A percentile compares a stretch with the other conserved stretches of the same genome.
Conservation (phyloP, 37 sponge, comb jelly and placozoan species). For the Geodia barretti region DNA sequence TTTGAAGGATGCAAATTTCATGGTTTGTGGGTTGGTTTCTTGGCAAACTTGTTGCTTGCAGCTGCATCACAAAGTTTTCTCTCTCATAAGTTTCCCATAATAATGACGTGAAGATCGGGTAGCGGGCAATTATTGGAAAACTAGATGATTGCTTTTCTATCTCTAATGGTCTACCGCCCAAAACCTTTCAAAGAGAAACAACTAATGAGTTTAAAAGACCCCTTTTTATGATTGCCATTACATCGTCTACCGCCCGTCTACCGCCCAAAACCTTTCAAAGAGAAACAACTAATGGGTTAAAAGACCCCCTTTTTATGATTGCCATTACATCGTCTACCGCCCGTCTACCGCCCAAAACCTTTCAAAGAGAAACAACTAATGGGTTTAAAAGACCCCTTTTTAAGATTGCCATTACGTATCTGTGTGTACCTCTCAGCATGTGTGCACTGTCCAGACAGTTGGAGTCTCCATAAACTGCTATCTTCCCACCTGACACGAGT, state of each 20-base stretch:
- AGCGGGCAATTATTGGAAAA: too few species aligned
- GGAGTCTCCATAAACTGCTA: conserved; percentile 93
- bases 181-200: too few species aligned
- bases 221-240: too few species aligned
- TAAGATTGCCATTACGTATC: background rate
- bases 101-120: too few species aligned
- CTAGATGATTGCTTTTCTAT: too few species aligned
- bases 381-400: background rate
- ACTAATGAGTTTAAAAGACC: too few species aligned
- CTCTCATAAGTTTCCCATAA: too few species aligned
- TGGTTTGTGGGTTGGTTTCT: background rate
- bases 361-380: background rate
- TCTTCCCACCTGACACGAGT: conserved; percentile 63
- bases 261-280: too few species aligned
- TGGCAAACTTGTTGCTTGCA: background rate
- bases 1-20: background rate
- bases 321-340: background rate
- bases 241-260: too few species aligned
- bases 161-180: too few species aligned
- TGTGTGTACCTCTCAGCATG: conserved; percentile 65
- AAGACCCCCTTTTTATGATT: background rate
- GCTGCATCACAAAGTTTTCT: too few species aligned
- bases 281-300: background rate
- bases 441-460: conserved; percentile 97
- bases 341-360: too few species aligned